These are phyloP conservation scores for Caenorhabditis wallacei DNA, from an alignment of 2,888 invertebrate genomes.

Conservation along the genomic window DNA sequence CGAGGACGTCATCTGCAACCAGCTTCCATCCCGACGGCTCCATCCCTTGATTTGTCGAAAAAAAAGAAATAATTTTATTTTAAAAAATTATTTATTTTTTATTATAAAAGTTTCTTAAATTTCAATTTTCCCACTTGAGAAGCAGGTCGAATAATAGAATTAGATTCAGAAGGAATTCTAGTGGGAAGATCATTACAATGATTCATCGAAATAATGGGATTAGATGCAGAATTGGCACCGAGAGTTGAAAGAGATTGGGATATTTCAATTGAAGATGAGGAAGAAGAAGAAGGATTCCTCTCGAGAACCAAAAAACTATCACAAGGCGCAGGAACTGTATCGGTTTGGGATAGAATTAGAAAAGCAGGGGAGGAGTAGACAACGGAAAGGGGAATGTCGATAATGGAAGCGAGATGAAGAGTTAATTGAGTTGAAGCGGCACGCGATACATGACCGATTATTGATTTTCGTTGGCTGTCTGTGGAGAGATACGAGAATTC, in stretches of 20 bases:
- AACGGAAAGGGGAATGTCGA: constrained; percentile 41
- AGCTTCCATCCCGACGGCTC: not conserved
- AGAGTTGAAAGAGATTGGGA: constrained; percentile 27
- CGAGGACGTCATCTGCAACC: constrained; percentile 48
- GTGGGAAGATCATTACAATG: constrained; percentile 46
- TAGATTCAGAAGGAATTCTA: constrained; percentile 8
- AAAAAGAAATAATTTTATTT: not conserved
- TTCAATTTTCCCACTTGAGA: constrained; percentile 32
- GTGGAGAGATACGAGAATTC: constrained; percentile 56
- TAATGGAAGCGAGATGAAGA: constrained; percentile 52
- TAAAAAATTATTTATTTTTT: constrained; percentile 9
- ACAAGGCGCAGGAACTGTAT: constrained; percentile 58
- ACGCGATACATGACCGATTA: constrained; percentile 53
- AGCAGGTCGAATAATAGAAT: constrained; percentile 58
- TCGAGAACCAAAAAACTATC: constrained; percentile 58
- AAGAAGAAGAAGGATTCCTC: constrained; percentile 17
- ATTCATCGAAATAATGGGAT: constrained; percentile 46
- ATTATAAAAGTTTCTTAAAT: constrained; percentile 24
- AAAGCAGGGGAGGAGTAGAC: constrained; percentile 23
- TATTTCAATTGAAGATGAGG: constrained; percentile 10
- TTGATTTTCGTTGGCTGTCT: constrained; percentile 48
- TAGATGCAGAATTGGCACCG: constrained; percentile 42
- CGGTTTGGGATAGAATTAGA: constrained; percentile 60
- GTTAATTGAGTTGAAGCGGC: constrained; percentile 39
- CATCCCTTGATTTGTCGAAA: not conserved